Percentiles rank a stretch among this genome's conserved stretches.
Evolutionary conservation across 2,113 vertebrate genomes (phyloP).

Genomic region (Heterotilapia buettikoferi): DNA sequence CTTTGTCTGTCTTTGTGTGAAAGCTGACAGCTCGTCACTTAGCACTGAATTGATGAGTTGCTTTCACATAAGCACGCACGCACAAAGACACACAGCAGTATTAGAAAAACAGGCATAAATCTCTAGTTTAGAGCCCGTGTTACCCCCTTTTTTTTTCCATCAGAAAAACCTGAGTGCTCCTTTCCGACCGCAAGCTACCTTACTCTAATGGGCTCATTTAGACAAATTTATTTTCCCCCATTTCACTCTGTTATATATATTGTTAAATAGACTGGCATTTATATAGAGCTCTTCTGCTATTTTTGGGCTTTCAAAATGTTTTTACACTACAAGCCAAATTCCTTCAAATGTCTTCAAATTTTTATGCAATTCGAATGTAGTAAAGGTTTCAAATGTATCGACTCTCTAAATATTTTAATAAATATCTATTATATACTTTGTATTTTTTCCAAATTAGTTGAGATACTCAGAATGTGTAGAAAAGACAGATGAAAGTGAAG

Average conservation of each 20-base stretch:
- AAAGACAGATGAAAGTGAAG: not conserved
- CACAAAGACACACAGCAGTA: not conserved
- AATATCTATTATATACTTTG: not conserved
- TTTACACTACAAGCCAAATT: not conserved
- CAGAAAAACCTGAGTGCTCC: not conserved
- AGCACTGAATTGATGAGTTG: conserved; percentile 22
- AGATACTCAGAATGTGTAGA: not conserved
- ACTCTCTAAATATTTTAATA: not conserved
- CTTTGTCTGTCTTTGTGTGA: not conserved
- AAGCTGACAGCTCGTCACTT: conserved; percentile 51
- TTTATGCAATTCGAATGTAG: not conserved
- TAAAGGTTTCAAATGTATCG: not conserved
- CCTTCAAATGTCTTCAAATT: not conserved
- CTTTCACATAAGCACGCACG: not conserved
- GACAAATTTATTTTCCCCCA: not conserved
- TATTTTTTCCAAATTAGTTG: not conserved
- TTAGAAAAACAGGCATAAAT: conserved; percentile 8
- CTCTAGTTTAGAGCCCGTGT: not conserved
- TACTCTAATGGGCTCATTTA: not conserved
- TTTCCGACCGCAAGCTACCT: not conserved
- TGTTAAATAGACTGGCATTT: not conserved
- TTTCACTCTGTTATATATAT: not conserved
- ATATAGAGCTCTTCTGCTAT: not conserved
- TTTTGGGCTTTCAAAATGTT: not conserved
- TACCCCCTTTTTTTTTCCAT: not conserved